Base-by-base conservation (phyloP, 2,113 vertebrate genomes). In the Rhabdornis inornatus region DNA sequence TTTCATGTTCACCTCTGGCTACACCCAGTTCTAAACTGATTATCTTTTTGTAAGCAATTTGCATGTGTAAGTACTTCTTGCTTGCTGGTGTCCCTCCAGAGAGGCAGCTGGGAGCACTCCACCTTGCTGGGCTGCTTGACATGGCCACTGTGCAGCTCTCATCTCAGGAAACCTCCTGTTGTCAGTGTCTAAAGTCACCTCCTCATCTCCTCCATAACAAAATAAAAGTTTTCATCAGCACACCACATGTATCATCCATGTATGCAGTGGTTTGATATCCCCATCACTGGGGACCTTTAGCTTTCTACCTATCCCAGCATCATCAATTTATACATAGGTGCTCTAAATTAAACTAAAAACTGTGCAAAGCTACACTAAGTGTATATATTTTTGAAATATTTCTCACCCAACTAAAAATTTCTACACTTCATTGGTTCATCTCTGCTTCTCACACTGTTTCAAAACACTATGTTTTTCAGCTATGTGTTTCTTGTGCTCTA, bases 11-110 rank as follows among this genome's bases (percentile, higher is more conserved):
- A 47, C 33, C 47, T 60, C 77, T 87, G 71, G 64, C 37, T 68
- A 52, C 52, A 78, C 23, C 44, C 37, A 66, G 14, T 59, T 71
- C 65, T 49, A 40, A 87, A 75, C 9, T 20, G 11, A 56, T 45
- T 74, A 12, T 50, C 25, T 70, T 81, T 64, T 50, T 16, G 24
- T 47, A 33, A 55, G 49, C 37, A 52, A 18, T 81, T 68, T 81
- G 33, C 18, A 87, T 0, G 0, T 28, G 4, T n/a, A 37, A 59
- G 56, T 70, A 56, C 61, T 37, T 63, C 77, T 45, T 1, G 3
- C 60, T 81, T 81, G 60, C 64, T 87, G 77, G 21, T 81, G 61
- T 70, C 47, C 64, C 83, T 81, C 55, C 49, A 86, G 79, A 50
- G 52, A 76, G 49, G 66, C 9, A 6, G 25, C 71, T 79, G 79